Conservation (phyloP, 2,113 vertebrate species). For the Oenanthe melanoleuca region DNA sequence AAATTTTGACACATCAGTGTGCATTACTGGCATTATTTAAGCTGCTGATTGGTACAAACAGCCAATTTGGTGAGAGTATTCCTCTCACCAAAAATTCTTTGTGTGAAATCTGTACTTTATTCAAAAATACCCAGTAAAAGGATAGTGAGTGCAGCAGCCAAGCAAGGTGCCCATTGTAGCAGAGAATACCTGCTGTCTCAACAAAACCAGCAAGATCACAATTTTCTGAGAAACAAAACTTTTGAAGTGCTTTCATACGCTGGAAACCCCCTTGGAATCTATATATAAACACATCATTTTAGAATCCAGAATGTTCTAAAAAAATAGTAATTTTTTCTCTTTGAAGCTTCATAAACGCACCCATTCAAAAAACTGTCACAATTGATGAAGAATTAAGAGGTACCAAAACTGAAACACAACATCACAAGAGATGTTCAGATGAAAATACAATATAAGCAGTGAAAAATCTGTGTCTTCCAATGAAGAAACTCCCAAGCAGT, state of each 20-base stretch:
- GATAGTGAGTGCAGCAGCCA: background rate
- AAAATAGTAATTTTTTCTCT: background rate
- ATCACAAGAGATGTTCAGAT: background rate
- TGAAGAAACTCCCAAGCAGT: background rate
- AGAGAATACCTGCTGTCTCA: conserved; percentile 79
- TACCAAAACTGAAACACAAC: background rate
- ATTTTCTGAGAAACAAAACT: conserved; percentile 50
- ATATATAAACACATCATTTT: background rate
- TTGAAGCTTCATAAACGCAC: background rate
- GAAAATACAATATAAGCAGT: no score
- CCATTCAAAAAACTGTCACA: background rate
- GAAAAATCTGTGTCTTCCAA: no score
- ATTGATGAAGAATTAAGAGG: background rate
- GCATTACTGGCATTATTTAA: background rate
- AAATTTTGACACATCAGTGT: background rate
- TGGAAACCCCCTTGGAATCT: background rate
- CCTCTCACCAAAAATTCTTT: background rate
- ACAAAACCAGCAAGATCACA: conserved; percentile 86
- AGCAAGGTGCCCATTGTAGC: background rate
- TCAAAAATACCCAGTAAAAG: background rate
- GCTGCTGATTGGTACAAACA: background rate
- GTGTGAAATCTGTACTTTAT: background rate
- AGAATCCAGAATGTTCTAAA: background rate
- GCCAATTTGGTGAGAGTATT: background rate
- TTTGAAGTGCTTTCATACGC: background rate